A percentile compares a stretch with the other conserved stretches of the same genome.
Conservation (phyloP, 2,888 invertebrate species). For the Mongoloraphidia duomilia region DNA sequence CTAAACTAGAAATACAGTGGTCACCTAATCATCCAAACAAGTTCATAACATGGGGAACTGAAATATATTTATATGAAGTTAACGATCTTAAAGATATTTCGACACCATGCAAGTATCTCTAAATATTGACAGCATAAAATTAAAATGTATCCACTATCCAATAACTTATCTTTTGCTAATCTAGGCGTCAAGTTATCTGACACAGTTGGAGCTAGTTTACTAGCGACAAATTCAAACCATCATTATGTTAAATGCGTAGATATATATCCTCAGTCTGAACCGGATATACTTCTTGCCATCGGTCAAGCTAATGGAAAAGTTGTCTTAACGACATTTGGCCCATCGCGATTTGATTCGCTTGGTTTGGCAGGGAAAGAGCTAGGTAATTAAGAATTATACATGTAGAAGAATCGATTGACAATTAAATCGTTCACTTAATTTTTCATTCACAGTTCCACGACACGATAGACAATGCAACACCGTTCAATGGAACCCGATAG, state of each 20-base stretch:
- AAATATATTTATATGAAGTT: conserved; percentile 76
- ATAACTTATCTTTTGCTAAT: conserved; percentile 15
- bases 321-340: conserved; percentile 61
- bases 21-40: conserved; percentile 65
- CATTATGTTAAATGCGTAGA: conserved; percentile 77
- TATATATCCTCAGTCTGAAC: conserved; percentile 63
- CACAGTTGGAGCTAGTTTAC: conserved; percentile 48
- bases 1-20: conserved; percentile 72
- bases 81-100: conserved; percentile 42
- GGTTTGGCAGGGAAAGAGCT: conserved; percentile 64
- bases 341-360: conserved; percentile 48
- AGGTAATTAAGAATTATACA: conserved; percentile 32
- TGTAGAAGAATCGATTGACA: background rate
- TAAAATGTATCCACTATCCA: background rate
- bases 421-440: background rate
- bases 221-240: conserved; percentile 59
- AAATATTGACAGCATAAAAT: background rate
- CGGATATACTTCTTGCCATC: conserved; percentile 69
- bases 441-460: conserved; percentile 49
- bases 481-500: conserved; percentile 75
- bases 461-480: conserved; percentile 76
- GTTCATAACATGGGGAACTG: conserved; percentile 83
- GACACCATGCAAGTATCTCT: conserved; percentile 25
- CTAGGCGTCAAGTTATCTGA: conserved; percentile 55
- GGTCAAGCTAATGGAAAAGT: conserved; percentile 85